phyloP scores from a whole-genome alignment of 2,113 vertebrate species.

The Paralichthys olivaceus region DNA sequence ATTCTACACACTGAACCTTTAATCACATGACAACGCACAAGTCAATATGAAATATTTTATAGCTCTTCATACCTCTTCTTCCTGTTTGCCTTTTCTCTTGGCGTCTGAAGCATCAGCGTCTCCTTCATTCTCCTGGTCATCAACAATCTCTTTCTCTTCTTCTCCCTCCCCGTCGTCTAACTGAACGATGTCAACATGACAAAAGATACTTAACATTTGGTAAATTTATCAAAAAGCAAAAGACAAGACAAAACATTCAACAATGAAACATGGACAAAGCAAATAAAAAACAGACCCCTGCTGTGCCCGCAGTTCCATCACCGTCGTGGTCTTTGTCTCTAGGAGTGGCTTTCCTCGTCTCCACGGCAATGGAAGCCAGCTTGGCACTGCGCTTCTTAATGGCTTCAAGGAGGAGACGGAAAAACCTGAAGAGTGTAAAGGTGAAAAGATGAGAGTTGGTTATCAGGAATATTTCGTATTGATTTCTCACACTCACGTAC shows the following conservation, averaged over 20 bases:
- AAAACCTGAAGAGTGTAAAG: constrained; percentile 83
- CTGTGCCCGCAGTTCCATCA: constrained; percentile 13
- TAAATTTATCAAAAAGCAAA: not conserved
- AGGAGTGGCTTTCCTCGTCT: constrained; percentile 84
- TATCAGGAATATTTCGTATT: not conserved
- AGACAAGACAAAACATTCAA: not conserved
- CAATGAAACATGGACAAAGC: no score
- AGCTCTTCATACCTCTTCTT: constrained; percentile 88
- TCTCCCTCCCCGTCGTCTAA: constrained; percentile 76
- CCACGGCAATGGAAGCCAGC: constrained; percentile 86
- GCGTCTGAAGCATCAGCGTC: constrained; percentile 92
- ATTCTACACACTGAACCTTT: not conserved
- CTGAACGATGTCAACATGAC: constrained; percentile 21
- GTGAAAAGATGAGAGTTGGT: not conserved
- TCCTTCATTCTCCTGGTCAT: constrained; percentile 91
- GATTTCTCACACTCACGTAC: not conserved
- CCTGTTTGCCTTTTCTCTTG: constrained; percentile 88
- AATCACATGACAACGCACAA: not conserved
- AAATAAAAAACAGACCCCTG: constrained; percentile 32
- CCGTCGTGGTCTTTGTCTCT: constrained; percentile 79
- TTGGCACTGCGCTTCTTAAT: constrained; percentile 89
- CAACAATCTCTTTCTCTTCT: constrained; percentile 82
- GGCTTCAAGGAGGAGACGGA: constrained; percentile 87
- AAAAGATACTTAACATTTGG: not conserved
- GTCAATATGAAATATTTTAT: not conserved